Percentiles rank a stretch among this genome's conserved stretches.
Evolutionary conservation across 2,888 invertebrate genomes (phyloP).

Genomic region (Caenorhabditis becei): DNA sequence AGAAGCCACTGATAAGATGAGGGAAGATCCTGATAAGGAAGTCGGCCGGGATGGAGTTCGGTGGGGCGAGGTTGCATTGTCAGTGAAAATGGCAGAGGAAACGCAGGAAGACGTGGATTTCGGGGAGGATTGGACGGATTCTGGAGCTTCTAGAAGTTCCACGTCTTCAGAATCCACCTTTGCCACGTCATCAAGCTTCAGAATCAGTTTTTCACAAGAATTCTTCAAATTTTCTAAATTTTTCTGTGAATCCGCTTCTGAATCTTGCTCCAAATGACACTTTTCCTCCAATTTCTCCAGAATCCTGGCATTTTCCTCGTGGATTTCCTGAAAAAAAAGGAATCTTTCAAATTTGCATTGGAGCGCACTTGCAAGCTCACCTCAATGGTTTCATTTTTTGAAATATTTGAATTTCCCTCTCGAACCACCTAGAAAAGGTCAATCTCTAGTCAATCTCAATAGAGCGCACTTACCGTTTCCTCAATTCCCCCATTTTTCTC

Average conservation of each 20-base stretch:
- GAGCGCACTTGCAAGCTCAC: too few relatives aligned
- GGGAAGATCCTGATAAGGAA: not conserved
- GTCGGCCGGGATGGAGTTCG: slow-evolving; percentile 5
- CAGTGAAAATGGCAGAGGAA: slow-evolving; percentile 3
- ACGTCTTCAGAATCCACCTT: not conserved
- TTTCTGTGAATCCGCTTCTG: too few relatives aligned
- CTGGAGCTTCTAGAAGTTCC: not conserved
- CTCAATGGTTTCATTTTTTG: not conserved
- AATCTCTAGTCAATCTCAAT: not conserved
- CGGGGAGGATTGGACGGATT: slow-evolving; percentile 13
- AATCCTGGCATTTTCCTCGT: too few relatives aligned
- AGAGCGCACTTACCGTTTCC: slow-evolving; percentile 1
- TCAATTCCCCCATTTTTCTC: not conserved
- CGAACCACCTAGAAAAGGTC: not conserved
- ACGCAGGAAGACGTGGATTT: slow-evolving; percentile 13
- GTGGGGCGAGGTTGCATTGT: too few relatives aligned
- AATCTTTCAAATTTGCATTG: not conserved
- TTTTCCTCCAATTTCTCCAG: too few relatives aligned
- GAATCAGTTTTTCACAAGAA: not conserved
- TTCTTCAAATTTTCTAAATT: too few relatives aligned
- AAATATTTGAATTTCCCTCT: too few relatives aligned
- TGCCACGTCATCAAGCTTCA: not conserved
- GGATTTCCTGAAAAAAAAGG: too few relatives aligned
- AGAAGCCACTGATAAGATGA: not conserved
- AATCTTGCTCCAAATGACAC: too few relatives aligned